Evolutionary conservation across 1,140 invertebrate species (phyloP).

Genomic region (Zaprionus inermis): DNA sequence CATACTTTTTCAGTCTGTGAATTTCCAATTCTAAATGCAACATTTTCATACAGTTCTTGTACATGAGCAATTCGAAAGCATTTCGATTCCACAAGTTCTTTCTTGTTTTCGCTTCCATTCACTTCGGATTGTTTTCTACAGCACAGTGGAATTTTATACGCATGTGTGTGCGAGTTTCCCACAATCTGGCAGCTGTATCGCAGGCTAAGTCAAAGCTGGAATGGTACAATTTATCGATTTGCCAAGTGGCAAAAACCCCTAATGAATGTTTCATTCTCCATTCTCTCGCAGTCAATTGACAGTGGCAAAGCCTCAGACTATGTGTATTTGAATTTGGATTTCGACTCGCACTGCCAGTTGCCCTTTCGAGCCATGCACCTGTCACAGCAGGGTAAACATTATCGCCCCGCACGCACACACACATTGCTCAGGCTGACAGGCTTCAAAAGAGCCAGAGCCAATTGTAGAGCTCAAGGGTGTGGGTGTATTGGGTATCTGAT

Average conservation of each 20-base stretch:
- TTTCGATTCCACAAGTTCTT: slow-evolving; percentile 8
- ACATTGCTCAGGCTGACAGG: slow-evolving; percentile 9
- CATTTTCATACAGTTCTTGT: slow-evolving; percentile 33
- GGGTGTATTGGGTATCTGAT: neutral
- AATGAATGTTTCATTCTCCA: slow-evolving; percentile 51
- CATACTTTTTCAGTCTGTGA: slow-evolving; percentile 18
- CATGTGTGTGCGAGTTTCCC: neutral
- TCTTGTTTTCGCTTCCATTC: neutral
- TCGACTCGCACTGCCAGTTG: slow-evolving; percentile 6
- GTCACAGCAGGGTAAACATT: slow-evolving; percentile 29
- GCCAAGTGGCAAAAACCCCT: slow-evolving; percentile 29
- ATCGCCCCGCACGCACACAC: slow-evolving; percentile 1
- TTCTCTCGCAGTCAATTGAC: slow-evolving; percentile 14
- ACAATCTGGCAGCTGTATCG: neutral
- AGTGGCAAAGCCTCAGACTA: slow-evolving; percentile 4
- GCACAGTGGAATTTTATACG: slow-evolving; percentile 39
- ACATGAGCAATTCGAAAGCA: slow-evolving; percentile 3
- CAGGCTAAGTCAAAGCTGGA: slow-evolving; percentile 7
- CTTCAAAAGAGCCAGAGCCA: slow-evolving; percentile 12
- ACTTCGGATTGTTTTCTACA: slow-evolving; percentile 8
- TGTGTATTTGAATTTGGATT: slow-evolving; percentile 24
- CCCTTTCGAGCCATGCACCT: slow-evolving; percentile 25
- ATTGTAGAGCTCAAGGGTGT: slow-evolving; percentile 2
- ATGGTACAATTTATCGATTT: slow-evolving; percentile 39
- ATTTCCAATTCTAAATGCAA: slow-evolving; percentile 43